Conservation (phyloP, 2,797 vertebrate species). For the Lemur catta region DNA sequence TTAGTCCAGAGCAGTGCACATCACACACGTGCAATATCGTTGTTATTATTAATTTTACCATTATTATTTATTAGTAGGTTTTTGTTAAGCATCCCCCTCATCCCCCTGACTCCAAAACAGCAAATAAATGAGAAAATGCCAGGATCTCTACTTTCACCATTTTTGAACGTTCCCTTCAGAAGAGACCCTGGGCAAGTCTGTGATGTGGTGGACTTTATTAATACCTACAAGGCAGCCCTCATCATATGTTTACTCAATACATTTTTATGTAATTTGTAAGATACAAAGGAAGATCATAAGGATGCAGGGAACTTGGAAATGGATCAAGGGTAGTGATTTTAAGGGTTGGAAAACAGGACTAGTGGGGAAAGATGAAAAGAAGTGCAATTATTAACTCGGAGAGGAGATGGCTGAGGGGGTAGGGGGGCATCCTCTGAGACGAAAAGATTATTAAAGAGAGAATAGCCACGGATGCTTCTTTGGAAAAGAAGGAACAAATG, state of each 20-base stretch:
- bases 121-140: neutral
- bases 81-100: neutral
- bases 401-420: neutral
- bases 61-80: neutral
- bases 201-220: neutral
- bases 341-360: neutral
- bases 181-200: neutral
- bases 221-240: neutral
- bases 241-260: neutral
- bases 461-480: neutral
- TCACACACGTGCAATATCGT: neutral
- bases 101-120: neutral
- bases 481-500: neutral
- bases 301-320: neutral
- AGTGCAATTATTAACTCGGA: neutral
- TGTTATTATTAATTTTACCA: neutral
- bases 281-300: neutral
- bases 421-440: neutral
- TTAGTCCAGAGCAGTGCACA: neutral
- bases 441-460: constrained; percentile 24
- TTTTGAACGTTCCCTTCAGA: neutral
- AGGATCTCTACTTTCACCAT: neutral
- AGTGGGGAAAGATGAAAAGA: neutral
- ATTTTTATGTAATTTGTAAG: constrained; percentile 31
- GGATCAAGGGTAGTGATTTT: neutral